These are phyloP conservation scores for Xiphophorus hellerii DNA, from an alignment of 2,113 vertebrate genomes.

Conservation along the genomic window DNA sequence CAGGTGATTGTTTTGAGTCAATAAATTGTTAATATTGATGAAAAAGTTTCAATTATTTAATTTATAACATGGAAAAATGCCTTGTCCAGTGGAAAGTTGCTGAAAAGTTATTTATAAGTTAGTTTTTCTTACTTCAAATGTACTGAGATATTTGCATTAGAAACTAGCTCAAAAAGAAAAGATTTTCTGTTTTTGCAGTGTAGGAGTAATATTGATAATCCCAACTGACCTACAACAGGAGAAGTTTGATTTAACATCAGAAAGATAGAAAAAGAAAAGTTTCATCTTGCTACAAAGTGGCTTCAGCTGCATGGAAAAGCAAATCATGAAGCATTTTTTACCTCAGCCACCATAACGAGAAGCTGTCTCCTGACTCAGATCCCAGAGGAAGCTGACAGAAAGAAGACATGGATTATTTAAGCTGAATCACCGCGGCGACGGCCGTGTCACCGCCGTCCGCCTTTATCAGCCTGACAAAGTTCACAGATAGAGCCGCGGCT, in stretches of 20 bases:
- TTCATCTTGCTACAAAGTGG: not conserved
- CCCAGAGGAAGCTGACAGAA: constrained; percentile 36
- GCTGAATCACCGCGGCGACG: constrained; percentile 69
- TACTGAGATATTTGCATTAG: too few relatives aligned
- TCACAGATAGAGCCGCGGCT: constrained; percentile 81
- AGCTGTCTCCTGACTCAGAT: constrained; percentile 47
- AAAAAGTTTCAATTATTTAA: too few relatives aligned
- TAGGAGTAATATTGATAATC: too few relatives aligned
- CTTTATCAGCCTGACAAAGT: constrained; percentile 89
- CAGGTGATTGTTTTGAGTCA: too few relatives aligned
- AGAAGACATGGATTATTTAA: constrained; percentile 18
- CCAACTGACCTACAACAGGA: too few relatives aligned
- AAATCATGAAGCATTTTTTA: constrained; percentile 46
- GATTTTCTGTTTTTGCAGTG: too few relatives aligned
- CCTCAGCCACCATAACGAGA: constrained; percentile 72
- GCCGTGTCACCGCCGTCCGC: constrained; percentile 71
- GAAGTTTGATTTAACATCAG: not conserved
- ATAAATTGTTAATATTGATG: too few relatives aligned
- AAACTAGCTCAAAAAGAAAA: too few relatives aligned
- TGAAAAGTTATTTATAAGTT: too few relatives aligned
- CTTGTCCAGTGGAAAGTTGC: too few relatives aligned
- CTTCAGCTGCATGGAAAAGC: not conserved
- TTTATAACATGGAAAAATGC: too few relatives aligned
- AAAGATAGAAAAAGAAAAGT: not conserved
- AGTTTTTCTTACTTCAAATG: too few relatives aligned